These are phyloP conservation scores for Hermaeophaga mercurialis DNA, from an alignment of 2,888 invertebrate genomes.

Conservation along the genomic window DNA sequence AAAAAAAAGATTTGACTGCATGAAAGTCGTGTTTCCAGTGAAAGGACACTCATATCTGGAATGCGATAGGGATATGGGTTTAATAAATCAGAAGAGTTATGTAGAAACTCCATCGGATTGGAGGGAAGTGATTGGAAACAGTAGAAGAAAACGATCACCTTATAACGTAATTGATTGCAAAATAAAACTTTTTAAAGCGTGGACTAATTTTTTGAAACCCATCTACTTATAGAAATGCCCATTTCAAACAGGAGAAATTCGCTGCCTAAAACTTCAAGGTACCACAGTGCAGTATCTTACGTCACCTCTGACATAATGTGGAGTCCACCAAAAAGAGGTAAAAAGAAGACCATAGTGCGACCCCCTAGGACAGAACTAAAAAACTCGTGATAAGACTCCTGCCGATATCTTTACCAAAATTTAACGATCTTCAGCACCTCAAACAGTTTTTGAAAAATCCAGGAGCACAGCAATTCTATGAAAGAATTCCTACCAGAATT, in stretches of 20 bases:
- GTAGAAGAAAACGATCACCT: conserved; percentile 5
- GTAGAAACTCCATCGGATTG: conserved; percentile 5
- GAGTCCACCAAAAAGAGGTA: too few relatives aligned
- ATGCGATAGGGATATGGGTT: conserved; percentile 16
- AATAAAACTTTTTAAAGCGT: background rate
- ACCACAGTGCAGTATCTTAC: too few relatives aligned
- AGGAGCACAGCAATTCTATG: too few relatives aligned
- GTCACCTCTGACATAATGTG: too few relatives aligned
- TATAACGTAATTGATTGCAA: background rate
- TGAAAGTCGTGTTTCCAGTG: conserved; percentile 19
- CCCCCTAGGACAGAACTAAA: too few relatives aligned
- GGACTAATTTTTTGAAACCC: background rate
- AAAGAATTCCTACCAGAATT: too few relatives aligned
- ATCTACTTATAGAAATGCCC: background rate
- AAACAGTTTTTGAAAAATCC: too few relatives aligned
- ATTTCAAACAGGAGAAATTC: background rate
- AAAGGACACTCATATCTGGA: conserved; percentile 21
- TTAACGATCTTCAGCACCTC: too few relatives aligned
- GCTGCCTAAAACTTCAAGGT: background rate
- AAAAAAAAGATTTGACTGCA: conserved; percentile 12
- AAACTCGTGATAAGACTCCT: too few relatives aligned
- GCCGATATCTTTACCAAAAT: too few relatives aligned
- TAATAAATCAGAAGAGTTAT: conserved; percentile 19
- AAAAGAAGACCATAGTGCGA: too few relatives aligned
- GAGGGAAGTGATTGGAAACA: conserved; percentile 8